phyloP scores from a whole-genome alignment of 2,888 invertebrate species.

The Opisthograptis luteolata region DNA sequence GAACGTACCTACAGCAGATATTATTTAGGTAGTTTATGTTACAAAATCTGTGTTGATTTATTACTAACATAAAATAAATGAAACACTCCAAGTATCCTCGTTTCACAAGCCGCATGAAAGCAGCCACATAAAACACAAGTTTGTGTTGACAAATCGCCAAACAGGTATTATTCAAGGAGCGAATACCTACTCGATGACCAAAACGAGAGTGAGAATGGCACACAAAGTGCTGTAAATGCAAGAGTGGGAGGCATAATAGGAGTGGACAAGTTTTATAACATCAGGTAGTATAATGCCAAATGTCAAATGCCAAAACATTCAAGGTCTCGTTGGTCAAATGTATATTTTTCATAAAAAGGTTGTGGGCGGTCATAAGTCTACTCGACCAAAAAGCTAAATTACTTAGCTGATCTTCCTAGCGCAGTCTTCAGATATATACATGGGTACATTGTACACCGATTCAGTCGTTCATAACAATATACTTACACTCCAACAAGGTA shows the following conservation, averaged over 20 bases:
- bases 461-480: too few species aligned
- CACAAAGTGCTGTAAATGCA: slow-evolving; percentile 41
- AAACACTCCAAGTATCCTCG: background rate
- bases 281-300: slow-evolving; percentile 8
- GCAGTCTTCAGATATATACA: too few species aligned
- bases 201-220: slow-evolving; percentile 58
- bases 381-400: too few species aligned
- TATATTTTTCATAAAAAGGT: too few species aligned
- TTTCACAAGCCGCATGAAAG: background rate
- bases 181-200: slow-evolving; percentile 40
- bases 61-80: too few species aligned
- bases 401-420: too few species aligned
- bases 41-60: too few species aligned
- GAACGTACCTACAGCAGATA: too few species aligned
- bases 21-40: too few species aligned
- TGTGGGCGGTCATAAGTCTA: too few species aligned
- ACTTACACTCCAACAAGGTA: too few species aligned
- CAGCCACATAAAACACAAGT: slow-evolving; percentile 1
- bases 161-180: slow-evolving; percentile 19
- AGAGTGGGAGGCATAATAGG: slow-evolving; percentile 49
- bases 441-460: too few species aligned
- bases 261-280: slow-evolving; percentile 41
- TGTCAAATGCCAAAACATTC: slow-evolving; percentile 1
- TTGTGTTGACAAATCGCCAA: slow-evolving; percentile 21
- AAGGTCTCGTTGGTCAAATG: background rate